A percentile compares a stretch with the other conserved stretches of the same genome.
Evolutionary conservation across 2,888 invertebrate genomes (phyloP).

Genomic region (Tiliacea citrago): DNA sequence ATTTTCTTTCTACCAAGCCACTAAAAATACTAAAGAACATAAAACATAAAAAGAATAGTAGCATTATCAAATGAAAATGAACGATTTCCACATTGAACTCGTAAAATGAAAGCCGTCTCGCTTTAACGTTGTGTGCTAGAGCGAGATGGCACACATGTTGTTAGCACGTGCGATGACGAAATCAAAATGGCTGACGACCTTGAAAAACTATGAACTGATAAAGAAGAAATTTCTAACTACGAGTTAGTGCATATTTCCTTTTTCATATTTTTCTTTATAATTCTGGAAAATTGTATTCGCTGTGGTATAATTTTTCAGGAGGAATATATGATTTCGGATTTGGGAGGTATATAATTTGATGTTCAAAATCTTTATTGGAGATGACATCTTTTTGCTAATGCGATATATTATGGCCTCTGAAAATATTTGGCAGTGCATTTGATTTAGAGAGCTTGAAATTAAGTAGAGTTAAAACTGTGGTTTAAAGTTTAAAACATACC

Average conservation of each 20-base stretch:
- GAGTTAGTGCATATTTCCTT: slow-evolving; percentile 13
- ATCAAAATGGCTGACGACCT: slow-evolving; percentile 58
- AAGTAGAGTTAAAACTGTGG: no score
- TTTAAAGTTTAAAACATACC: no score
- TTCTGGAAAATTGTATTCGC: background rate
- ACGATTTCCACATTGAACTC: slow-evolving; percentile 28
- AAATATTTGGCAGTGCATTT: no score
- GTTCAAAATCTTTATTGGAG: no score
- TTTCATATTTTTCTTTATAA: background rate
- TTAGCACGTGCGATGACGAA: slow-evolving; percentile 56
- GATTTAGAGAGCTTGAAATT: no score
- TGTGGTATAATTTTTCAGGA: no score
- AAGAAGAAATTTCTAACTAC: slow-evolving; percentile 60
- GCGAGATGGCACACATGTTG: slow-evolving; percentile 7
- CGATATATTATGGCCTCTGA: no score
- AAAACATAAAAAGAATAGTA: slow-evolving; percentile 27
- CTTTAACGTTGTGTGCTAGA: slow-evolving; percentile 3
- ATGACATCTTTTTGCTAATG: no score
- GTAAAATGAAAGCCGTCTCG: slow-evolving; percentile 47
- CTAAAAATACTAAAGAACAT: slow-evolving; percentile 7
- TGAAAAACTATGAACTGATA: slow-evolving; percentile 61
- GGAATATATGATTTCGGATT: background rate
- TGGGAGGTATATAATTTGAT: no score
- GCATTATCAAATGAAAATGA: slow-evolving; percentile 40
- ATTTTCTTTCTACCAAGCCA: background rate